phyloP scores from a whole-genome alignment of 1,140 invertebrate species.

The Lamellibrachia luymesi region DNA sequence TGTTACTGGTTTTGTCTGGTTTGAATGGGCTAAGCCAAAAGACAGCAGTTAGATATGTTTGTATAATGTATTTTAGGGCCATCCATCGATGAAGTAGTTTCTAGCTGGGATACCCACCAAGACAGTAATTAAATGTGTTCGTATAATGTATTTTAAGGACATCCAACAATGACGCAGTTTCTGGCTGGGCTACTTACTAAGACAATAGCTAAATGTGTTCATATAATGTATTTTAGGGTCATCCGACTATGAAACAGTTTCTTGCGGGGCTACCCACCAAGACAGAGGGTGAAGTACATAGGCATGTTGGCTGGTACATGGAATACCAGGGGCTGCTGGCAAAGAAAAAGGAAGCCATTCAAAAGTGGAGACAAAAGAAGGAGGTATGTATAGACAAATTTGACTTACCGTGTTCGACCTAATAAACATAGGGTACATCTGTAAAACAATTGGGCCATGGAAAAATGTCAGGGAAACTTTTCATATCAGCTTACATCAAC shows the following conservation, averaged over 20 bases:
- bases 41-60: too few species aligned
- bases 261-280: conserved; percentile 44
- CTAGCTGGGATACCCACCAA: background rate
- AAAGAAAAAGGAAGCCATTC: conserved; percentile 53
- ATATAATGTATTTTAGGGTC: conserved; percentile 38
- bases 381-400: conserved; percentile 38
- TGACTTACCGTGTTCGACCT: conserved; percentile 5
- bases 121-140: background rate
- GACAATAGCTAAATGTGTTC: background rate
- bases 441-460: too few species aligned
- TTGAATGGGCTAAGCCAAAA: too few species aligned
- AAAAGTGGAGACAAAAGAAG: conserved; percentile 51
- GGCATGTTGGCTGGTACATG: conserved; percentile 54
- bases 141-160: background rate
- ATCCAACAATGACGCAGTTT: background rate
- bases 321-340: conserved; percentile 50
- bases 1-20: too few species aligned
- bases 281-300: conserved; percentile 47
- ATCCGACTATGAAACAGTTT: conserved; percentile 46
- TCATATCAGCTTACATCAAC: too few species aligned
- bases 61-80: background rate
- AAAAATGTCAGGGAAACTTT: too few species aligned
- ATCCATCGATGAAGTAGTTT: background rate
- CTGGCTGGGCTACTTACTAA: background rate
- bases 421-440: background rate